Base-by-base conservation (phyloP, 2,888 invertebrate species). In the Meta bourneti region DNA sequence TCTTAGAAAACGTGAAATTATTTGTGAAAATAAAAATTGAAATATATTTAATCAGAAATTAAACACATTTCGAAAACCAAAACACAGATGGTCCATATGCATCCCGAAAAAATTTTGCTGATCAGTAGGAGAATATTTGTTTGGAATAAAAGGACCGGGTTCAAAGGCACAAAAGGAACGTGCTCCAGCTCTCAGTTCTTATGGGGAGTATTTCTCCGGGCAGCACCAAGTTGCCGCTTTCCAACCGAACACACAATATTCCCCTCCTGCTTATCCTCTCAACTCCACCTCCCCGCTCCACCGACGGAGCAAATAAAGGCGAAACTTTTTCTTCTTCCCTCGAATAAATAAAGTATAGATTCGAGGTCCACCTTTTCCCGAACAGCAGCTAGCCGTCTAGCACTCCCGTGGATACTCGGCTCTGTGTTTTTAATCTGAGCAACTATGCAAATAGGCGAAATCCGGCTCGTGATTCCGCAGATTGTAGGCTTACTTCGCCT, bases 241-340 rank as follows among this genome's bases (percentile, higher is more conserved):
- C 81, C 90, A 77, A 83, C 78, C 87, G 83, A 91, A 91, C 82
- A 91, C 91, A 91, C 91, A 91, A 91, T 87, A 87, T 87, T 84
- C 85, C 74, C 54, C 75, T 78, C 78, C 34, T 78, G 78, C 77
- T 86, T 77, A 86, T 86, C 84, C 84, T 48, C 75, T 75, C 75
- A 48, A 82, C 77, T 71, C 69, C 52, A 16, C 51, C 88, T 49
- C 34, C 49, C 19, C 71, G 8, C 52, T 49, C 49, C 70, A 8
- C 9, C 49, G 34, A 54, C 83, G 75, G 83, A 88, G 82, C 86
- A 91, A 91, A 91, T 91, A 91, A 91, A 87, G 91, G 81, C 81
- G 82, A 82, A 86, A 70, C 90, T 84, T 90, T 84, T 85, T 85
- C 88, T 81, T 91, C 85, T 78, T 80, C 48, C 61, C 71, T 16